Percentiles rank a stretch among this genome's conserved stretches.
Conservation (phyloP, 2,797 vertebrate species). For the Paratrypauchen microcephalus region DNA sequence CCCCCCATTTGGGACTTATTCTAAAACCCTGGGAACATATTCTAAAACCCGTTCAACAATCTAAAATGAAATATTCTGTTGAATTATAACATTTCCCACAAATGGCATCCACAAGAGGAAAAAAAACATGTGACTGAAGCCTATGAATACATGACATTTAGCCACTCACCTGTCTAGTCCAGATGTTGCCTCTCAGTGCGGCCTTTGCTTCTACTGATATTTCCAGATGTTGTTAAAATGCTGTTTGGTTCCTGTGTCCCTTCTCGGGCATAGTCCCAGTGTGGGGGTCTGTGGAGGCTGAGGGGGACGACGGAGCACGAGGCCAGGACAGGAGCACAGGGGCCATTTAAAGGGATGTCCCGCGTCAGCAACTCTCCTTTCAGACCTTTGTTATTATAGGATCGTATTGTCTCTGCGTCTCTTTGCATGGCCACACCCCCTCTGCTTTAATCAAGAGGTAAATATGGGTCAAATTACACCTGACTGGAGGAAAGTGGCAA, state of each 20-base stretch:
- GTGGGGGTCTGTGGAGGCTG: constrained; percentile 37
- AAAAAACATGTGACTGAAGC: constrained; percentile 13
- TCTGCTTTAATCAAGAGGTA: constrained; percentile 43
- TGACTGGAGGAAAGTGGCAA: neutral
- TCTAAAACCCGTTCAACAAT: neutral
- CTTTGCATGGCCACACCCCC: constrained; percentile 44
- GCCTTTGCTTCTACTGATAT: constrained; percentile 2
- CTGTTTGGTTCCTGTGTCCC: constrained; percentile 48
- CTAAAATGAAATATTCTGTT: neutral
- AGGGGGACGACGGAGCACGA: constrained; percentile 39
- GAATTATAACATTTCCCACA: neutral
- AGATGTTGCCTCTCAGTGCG: neutral
- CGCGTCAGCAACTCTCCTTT: constrained; percentile 85
- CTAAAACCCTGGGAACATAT: neutral
- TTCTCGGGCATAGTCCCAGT: constrained; percentile 51
- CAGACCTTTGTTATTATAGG: constrained; percentile 75
- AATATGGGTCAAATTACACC: constrained; percentile 56
- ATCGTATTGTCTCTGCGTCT: constrained; percentile 60
- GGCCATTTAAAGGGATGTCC: constrained; percentile 75
- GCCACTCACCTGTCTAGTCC: neutral
- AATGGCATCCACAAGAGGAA: neutral
- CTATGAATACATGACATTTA: constrained; percentile 48
- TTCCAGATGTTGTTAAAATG: constrained; percentile 34
- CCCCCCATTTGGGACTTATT: too few relatives aligned
- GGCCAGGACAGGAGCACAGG: constrained; percentile 47